phyloP scores from a whole-genome alignment of 2,113 vertebrate genomes.

The Nycticryphes semicollaris region DNA sequence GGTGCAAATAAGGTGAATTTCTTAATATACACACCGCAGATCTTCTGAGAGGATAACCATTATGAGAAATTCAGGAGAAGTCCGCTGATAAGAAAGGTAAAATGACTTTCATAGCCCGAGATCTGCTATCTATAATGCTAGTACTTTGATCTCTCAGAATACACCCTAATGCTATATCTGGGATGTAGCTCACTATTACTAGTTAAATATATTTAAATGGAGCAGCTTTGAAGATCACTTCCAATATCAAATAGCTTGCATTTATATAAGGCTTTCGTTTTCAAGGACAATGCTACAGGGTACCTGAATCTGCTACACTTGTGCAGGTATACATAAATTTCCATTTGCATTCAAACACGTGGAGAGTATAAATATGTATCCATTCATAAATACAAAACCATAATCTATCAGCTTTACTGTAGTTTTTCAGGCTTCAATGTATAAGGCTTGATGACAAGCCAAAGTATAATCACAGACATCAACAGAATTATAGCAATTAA shows the following conservation, averaged over 20 bases:
- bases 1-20: background rate
- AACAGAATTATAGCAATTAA: background rate
- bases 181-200: constrained; percentile 24
- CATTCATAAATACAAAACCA: background rate
- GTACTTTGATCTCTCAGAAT: background rate
- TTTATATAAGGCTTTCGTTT: background rate
- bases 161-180: background rate
- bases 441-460: background rate
- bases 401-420: background rate
- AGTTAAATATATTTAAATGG: constrained; percentile 10
- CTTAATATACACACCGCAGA: background rate
- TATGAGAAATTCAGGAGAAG: background rate
- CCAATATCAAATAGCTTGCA: background rate
- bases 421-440: background rate
- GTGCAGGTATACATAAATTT: background rate
- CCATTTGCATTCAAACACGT: background rate
- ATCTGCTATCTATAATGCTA: background rate
- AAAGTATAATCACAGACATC: background rate
- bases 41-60: background rate
- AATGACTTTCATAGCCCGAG: background rate
- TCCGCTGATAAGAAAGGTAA: background rate
- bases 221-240: background rate
- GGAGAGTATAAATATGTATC: background rate
- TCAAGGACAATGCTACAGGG: background rate
- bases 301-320: background rate